Evolutionary conservation across 1,140 invertebrate species (phyloP), one percentile per base, ranked within the genome.

Genomic region (Papilio aristodemus): DNA sequence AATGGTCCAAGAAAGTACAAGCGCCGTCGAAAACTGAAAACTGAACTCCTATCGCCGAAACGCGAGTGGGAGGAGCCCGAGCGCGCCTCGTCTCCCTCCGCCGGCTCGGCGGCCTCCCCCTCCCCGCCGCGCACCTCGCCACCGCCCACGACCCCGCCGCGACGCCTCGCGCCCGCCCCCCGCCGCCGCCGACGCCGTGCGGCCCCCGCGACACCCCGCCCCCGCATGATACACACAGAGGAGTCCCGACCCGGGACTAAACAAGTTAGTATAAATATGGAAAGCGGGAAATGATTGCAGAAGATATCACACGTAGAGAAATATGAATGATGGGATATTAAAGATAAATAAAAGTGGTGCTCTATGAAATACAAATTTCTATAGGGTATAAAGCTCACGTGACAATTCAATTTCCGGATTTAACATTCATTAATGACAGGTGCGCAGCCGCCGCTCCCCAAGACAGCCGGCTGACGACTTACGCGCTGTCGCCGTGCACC

Each of bases 1-100:
- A 93, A 92, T 36, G 95, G 95, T 4, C 95, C 95, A 0, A 92
- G 96, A 0, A 97, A 96, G 76, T 97, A 97, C 76, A 96, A 96
- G 83, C 92, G 95, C 0, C 92, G 95, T 54, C 93, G 95, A 50
- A 96, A 96, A 84, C 76, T 95, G 6, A 95, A 95, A 92, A 87
- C 69, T 85, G 93, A 71, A 79, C 46, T 50, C 36, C 89, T 22
- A 86, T 91, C 92, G 86, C 57, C 89, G 86, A 68, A 68, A 77
- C 74, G 77, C 71, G 32, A 86, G 72, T 76, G 76, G 86, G 67
- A 64, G 71, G 75, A 73, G 63, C 36, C 50, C 25, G 71, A 75
- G 32, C 72, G 58, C 4, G 66, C 78, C 3, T 70, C 80, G n/a
- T 71, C 78, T 4, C 74, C 75, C 9, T 36, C 83, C n/a, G 78